Evolutionary conservation across 2,797 vertebrate species (phyloP), one percentile per base, ranked within the genome.

Genomic region (Propithecus deckenii): DNA sequence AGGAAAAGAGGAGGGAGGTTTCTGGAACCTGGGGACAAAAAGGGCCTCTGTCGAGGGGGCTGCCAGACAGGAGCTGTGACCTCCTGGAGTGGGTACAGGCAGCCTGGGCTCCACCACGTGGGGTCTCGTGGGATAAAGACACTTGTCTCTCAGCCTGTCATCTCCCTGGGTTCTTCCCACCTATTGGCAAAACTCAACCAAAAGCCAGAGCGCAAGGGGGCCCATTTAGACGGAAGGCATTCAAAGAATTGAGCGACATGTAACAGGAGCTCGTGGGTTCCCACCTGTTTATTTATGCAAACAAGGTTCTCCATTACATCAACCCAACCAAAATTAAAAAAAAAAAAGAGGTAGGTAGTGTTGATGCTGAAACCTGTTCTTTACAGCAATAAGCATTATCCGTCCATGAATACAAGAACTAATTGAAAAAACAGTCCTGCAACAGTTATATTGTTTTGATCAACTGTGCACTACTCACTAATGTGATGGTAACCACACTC

Each of bases 371-470:
- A 25, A 57, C 7, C 17, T 78, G 2, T 89, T 55, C 63, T 67
- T 80, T 43, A 14, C n/a, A 38, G 79, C n/a, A 20, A 32, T 18
- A 32, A 67, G n/a, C 11, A 13, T 5, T 2, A 63, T 23, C 41
- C 38, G 14, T 10, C 52, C 48, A 2, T 35, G 87, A 28, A 69
- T 20, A 32, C 2, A 0, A 9, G 18, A 46, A 65, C 52, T n/a
- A 63, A 43, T 7, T 35, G 41, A 50, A 78, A 72, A 86, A 69
- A 48, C 5, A 61, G 32, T 15, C 35, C 32, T 0, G 0, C 35
- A 0, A 5, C 2, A n/a, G 32, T 35, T 46, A 11, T 0, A 2
- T 8, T 35, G 52, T 28, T 69, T 65, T 48, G 13, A 1, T 15
- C 48, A 43, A 8, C 12, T 1, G 17, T 9, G 72, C 10, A 2